Percentiles rank a stretch among this genome's conserved stretches.
phyloP scores from a whole-genome alignment of 2,113 vertebrate species.

The Oryzias woworae region DNA sequence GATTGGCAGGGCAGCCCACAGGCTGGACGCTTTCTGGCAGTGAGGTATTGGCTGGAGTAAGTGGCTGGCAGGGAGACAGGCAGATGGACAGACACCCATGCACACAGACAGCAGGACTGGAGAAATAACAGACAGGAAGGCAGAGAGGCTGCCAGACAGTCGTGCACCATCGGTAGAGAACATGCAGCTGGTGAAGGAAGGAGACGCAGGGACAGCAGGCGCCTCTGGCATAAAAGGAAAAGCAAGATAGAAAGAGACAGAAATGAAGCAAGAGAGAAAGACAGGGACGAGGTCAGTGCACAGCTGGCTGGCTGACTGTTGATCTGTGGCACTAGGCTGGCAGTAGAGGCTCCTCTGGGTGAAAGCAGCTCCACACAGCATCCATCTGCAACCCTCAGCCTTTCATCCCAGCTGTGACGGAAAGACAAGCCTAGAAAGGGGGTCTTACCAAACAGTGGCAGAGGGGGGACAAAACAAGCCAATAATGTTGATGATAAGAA shows the following conservation, averaged over 20 bases:
- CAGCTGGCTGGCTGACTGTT: constrained; percentile 75
- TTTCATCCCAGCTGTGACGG: constrained; percentile 36
- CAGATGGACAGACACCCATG: constrained; percentile 60
- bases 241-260: constrained; percentile 58
- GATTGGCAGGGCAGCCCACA: constrained; percentile 64
- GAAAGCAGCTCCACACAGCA: constrained; percentile 56
- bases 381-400: constrained; percentile 39
- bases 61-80: constrained; percentile 69
- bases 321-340: constrained; percentile 75
- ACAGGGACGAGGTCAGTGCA: constrained; percentile 70
- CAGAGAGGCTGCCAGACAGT: constrained; percentile 63
- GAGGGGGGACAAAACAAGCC: constrained; percentile 29
- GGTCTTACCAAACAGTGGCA: constrained; percentile 29
- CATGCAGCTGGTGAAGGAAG: constrained; percentile 66
- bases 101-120: constrained; percentile 18
- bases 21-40: constrained; percentile 60
- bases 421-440: constrained; percentile 35
- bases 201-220: constrained; percentile 69
- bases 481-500: constrained; percentile 10
- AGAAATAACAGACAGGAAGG: constrained; percentile 26
- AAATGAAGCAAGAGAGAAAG: constrained; percentile 52
- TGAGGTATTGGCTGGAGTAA: constrained; percentile 60
- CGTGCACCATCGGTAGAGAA: constrained; percentile 68
- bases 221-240: constrained; percentile 60
- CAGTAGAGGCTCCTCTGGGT: constrained; percentile 69